A percentile compares a stretch with the other conserved stretches of the same genome.
These are phyloP conservation scores for Paragorgia papillata DNA, from an alignment of 92 coral and sea anemone species.

Conservation along the genomic window DNA sequence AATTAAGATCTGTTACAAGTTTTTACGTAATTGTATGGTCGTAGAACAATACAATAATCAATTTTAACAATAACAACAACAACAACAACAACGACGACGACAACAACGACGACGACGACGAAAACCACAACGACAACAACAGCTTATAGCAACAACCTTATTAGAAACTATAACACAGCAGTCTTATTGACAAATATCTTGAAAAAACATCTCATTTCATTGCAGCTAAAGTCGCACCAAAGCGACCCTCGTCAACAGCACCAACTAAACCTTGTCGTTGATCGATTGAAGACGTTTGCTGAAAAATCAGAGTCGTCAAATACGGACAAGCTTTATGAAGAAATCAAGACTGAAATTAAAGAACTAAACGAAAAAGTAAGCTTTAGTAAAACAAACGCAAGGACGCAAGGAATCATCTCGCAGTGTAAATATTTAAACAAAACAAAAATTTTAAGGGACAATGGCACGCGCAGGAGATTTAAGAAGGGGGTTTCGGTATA, in stretches of 20 bases:
- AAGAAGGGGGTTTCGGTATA: too few species aligned
- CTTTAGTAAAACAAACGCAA: neutral
- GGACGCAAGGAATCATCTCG: neutral
- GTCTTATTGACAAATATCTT: too few species aligned
- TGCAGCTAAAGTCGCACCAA: slow-evolving; percentile 26
- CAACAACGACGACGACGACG: slow-evolving; percentile 1
- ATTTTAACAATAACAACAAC: too few species aligned
- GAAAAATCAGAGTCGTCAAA: slow-evolving; percentile 16
- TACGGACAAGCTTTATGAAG: slow-evolving; percentile 46
- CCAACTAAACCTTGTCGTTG: slow-evolving; percentile 17
- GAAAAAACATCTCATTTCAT: neutral
- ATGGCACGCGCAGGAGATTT: too few species aligned
- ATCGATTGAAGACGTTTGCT: slow-evolving; percentile 5
- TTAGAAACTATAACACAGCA: too few species aligned
- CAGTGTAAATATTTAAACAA: too few species aligned
- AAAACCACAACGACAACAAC: slow-evolving; percentile 5
- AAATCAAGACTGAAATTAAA: slow-evolving; percentile 67
- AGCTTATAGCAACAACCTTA: neutral
- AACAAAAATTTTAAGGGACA: too few species aligned
- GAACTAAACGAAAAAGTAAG: slow-evolving; percentile 69
- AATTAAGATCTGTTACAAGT: too few species aligned
- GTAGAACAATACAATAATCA: too few species aligned
- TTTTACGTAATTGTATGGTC: too few species aligned
- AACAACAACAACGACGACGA: slow-evolving; percentile 1
- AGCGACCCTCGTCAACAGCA: slow-evolving; percentile 16